Conservation (phyloP, 2,797 vertebrate species). For the Lutjanus argentimaculatus region DNA sequence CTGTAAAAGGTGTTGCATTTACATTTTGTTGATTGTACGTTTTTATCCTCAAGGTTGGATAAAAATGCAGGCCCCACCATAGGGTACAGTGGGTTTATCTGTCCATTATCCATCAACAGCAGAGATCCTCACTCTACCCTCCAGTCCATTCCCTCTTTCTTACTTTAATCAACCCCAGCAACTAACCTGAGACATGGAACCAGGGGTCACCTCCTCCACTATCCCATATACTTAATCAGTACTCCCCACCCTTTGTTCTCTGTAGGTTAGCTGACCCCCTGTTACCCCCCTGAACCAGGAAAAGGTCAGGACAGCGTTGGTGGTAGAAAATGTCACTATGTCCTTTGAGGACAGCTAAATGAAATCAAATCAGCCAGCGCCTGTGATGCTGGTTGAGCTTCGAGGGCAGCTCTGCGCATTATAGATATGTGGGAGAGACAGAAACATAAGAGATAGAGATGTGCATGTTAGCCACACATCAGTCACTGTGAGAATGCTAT, state of each 20-base stretch:
- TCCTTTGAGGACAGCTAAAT: slow-evolving; percentile 23
- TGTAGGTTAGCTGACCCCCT: slow-evolving; percentile 25
- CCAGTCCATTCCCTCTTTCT: background rate
- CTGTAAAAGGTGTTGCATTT: too few relatives aligned
- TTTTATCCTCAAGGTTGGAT: too few relatives aligned
- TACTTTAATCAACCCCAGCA: background rate
- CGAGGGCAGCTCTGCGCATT: slow-evolving; percentile 3
- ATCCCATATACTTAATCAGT: background rate
- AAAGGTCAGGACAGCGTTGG: slow-evolving; percentile 18
- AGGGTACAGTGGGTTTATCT: too few relatives aligned
- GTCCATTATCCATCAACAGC: too few relatives aligned
- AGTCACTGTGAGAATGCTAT: background rate
- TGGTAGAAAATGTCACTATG: slow-evolving; percentile 27
- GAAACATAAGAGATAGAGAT: background rate
- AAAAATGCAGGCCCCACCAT: too few relatives aligned
- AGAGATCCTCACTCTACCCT: too few relatives aligned
- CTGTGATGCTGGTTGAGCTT: background rate
- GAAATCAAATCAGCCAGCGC: slow-evolving; percentile 6
- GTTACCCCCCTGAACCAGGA: background rate
- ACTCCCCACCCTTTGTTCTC: background rate
- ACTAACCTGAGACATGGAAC: background rate
- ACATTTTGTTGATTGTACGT: too few relatives aligned
- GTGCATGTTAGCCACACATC: background rate
- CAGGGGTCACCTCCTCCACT: background rate
- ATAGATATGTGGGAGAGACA: background rate